Conservation (phyloP, 2,113 vertebrate species). For the Craseonycteris thonglongyai region DNA sequence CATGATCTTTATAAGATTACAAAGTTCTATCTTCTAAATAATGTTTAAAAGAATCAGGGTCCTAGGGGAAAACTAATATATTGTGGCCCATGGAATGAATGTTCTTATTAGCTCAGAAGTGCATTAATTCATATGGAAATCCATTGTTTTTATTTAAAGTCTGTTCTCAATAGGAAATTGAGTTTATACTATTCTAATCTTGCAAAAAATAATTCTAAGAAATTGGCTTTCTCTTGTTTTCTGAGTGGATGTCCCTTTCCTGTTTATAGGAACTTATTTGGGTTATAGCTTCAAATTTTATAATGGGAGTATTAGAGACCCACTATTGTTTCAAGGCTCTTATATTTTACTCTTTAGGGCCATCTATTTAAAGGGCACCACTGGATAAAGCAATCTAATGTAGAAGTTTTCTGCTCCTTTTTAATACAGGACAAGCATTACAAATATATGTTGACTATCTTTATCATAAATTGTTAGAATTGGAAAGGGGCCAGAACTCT, state of each 20-base stretch:
- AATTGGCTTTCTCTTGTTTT: constrained; percentile 15
- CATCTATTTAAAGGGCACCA: not conserved
- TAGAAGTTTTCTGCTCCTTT: not conserved
- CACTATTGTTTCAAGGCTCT: not conserved
- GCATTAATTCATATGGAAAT: not conserved
- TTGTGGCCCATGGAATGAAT: not conserved
- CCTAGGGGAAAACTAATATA: not conserved
- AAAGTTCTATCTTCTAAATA: not conserved
- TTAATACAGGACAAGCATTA: not conserved
- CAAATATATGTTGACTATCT: not conserved
- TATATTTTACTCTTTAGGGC: not conserved
- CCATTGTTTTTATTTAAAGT: not conserved
- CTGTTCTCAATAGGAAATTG: constrained; percentile 30
- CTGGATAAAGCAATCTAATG: not conserved
- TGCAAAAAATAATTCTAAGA: not conserved
- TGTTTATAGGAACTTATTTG: not conserved
- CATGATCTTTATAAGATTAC: not conserved
- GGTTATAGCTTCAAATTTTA: not conserved
- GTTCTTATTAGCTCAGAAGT: not conserved
- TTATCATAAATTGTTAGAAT: not conserved
- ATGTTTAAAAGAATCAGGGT: not conserved
- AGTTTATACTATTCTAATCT: constrained; percentile 6
- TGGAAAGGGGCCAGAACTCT: not conserved
- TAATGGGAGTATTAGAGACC: not conserved
- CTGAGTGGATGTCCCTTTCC: not conserved